Conservation (phyloP, 2,888 invertebrate genomes). For the Aromia moschata region DNA sequence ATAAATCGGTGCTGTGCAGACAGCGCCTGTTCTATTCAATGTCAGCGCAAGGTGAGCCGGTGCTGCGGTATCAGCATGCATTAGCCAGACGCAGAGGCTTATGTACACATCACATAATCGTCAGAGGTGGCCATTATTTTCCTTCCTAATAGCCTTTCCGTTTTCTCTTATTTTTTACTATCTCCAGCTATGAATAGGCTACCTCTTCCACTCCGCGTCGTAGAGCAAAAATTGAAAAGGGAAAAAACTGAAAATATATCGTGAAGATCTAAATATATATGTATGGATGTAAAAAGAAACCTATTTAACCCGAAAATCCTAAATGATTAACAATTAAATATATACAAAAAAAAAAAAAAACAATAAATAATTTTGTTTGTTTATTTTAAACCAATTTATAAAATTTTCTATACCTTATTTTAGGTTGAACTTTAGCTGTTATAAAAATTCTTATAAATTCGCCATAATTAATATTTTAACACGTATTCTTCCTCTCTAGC, state of each 20-base stretch:
- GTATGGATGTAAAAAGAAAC: no score
- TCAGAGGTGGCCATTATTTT: slow-evolving; percentile 10
- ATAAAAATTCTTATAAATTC: no score
- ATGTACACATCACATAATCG: slow-evolving; percentile 37
- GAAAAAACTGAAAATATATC: no score
- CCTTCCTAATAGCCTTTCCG: background rate
- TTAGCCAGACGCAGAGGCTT: slow-evolving; percentile 35
- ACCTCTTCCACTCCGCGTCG: no score
- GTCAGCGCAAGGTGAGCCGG: slow-evolving; percentile 61
- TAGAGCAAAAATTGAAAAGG: no score
- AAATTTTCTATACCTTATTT: background rate
- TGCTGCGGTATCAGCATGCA: no score
- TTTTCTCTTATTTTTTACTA: background rate
- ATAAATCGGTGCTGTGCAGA: slow-evolving; percentile 57
- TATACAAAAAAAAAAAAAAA: background rate
- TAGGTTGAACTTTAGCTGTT: no score
- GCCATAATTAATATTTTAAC: background rate
- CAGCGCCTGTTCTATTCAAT: slow-evolving; percentile 57
- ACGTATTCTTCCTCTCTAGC: no score
- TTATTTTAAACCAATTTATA: background rate
- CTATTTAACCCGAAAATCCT: no score
- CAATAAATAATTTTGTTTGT: background rate
- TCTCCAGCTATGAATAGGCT: no score
- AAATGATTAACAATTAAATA: background rate
- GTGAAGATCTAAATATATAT: no score